Base-by-base conservation (phyloP, 2,888 invertebrate species). In the Synergus umbraculus region DNA sequence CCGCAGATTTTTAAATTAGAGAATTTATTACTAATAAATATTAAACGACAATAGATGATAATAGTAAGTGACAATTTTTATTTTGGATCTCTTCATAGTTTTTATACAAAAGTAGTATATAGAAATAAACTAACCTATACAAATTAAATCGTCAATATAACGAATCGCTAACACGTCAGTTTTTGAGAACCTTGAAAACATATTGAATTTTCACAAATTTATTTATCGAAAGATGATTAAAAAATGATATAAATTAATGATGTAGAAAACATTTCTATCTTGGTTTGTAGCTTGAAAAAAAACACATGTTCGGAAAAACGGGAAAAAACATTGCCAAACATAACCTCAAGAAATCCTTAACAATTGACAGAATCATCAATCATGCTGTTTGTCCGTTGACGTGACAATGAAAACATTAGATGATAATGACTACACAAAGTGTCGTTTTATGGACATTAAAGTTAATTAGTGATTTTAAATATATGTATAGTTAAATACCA, bases 111-210 rank as follows among this genome's bases (percentile, higher is more conserved):
- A 63, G 15, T 18, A 76, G 37, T 9, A 79, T 44, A 46, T 12
- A 15, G 43, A 54, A 73, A 37, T 4, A 64, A 46, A 85, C 88
- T 86, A 79, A 92, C 92, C 91, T 85, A 90, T 80, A 78, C 90
- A 87, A 78, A 91, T 79, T 43, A 86, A 85, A 76, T 88, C 79
- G 22, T 82, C 82, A 13, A 88, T 60, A 76, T 86, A 88, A 44
- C 87, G 87, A 65, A 91, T 84, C 15, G 89, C 88, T 69, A 91
- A 86, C 13, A 91, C 86, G 79, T 91, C 89, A 13, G 88, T 88
- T 65, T 87, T 86, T 43, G 89, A 80, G n/a, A 87, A 78, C 76
- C 83, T 83, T 22, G 87, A 83, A 77, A 81, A 67, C 85, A 86
- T 87, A 78, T 79, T 78, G 44, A 22, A 12, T 66, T 44, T 12